Base-by-base conservation (phyloP, 2,888 invertebrate species). In the Dioctria rufipes region DNA sequence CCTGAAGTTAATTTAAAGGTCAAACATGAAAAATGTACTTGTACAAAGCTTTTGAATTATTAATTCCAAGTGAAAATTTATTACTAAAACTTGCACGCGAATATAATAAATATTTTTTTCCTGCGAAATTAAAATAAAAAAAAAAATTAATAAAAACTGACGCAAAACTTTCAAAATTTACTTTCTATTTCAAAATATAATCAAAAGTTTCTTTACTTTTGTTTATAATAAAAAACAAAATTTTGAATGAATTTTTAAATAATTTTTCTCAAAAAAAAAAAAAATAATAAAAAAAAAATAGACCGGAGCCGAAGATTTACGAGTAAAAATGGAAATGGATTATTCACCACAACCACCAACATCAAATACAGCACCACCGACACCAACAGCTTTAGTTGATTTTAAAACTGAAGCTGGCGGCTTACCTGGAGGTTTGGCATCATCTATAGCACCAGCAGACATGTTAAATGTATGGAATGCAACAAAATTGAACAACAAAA, bases 401-500 rank as follows among this genome's bases (percentile, higher is more conserved):
- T 86, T 89, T 4, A 88, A 88, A 82, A 87, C 86, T 40, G 84
- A 84, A 11, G 88, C 88, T 81, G 87, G 87, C 8, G 86, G 87
- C 37, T 82, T 89, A 71, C 86, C 89, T 1, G 87, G 88, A 61
- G 87, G 88, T 77, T 83, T 89, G 86, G 88, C 89, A 13, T 87
- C 88, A 49, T 88, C 89, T 65, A 89, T 89, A 83, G 89, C 89
- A 66, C 91, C 92, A 54, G 91, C 91, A 86, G 91, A 92, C 80
- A 92, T 89, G 89, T 84, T 90, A 83, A 89, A 92, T 84, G 90
- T 92, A 83, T 93, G 92, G 92, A 92, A 92, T 80, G 89, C 91
- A 82, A 92, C 92, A 87, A 90, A 92, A 85, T 91, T 92, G 85
- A 92, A 92, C 80, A 92, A 92, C 90, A 94, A 95, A 90, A 89